phyloP scores from a whole-genome alignment of 2,888 invertebrate genomes.

The Dryadula phaetusa region DNA sequence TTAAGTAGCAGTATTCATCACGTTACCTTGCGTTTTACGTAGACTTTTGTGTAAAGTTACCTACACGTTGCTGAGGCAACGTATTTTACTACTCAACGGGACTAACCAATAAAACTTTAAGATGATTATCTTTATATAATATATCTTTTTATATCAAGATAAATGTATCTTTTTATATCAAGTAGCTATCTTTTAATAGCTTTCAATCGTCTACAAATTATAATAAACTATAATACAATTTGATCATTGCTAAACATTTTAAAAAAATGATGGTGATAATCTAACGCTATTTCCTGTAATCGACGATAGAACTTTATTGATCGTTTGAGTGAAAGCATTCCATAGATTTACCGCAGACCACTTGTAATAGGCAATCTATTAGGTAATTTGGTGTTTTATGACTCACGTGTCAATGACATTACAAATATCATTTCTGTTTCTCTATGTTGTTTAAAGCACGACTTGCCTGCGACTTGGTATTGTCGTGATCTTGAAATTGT shows the following conservation, averaged over 20 bases:
- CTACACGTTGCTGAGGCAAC: too few species aligned
- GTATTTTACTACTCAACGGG: too few species aligned
- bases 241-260: constrained; percentile 14
- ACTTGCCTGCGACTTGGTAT: not conserved
- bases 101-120: not conserved
- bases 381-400: constrained; percentile 24
- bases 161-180: not conserved
- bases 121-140: not conserved
- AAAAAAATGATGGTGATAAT: constrained; percentile 15
- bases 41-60: too few species aligned
- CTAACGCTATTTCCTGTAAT: constrained; percentile 22
- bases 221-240: constrained; percentile 1
- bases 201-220: constrained; percentile 5
- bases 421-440: not conserved
- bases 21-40: too few species aligned
- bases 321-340: constrained; percentile 70
- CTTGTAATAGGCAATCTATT: constrained; percentile 28
- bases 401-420: constrained; percentile 16
- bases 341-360: constrained; percentile 56
- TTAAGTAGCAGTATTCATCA: too few species aligned
- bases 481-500: not conserved
- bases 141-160: too few species aligned
- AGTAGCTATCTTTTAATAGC: not conserved
- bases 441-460: not conserved
- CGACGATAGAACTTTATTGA: constrained; percentile 46